Conservation (phyloP, 1,140 invertebrate genomes). For the Cardiocondyla obscurior region DNA sequence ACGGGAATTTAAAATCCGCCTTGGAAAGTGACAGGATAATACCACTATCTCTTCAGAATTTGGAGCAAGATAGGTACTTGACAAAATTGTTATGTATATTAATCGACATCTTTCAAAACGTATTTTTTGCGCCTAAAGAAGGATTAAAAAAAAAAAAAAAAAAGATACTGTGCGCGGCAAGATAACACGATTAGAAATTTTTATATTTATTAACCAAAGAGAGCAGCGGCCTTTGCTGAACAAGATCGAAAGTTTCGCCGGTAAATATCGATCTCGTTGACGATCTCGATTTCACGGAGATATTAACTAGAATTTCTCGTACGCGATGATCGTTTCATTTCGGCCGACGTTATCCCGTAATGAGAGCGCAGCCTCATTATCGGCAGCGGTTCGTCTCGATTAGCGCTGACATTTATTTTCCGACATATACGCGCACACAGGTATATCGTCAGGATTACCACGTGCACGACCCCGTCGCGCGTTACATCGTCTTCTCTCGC, state of each 20-base stretch:
- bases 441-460: conserved; percentile 51
- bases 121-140: background rate
- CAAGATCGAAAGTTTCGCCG: conserved; percentile 32
- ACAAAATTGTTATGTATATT: background rate
- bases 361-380: conserved; percentile 58
- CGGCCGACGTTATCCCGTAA: conserved; percentile 1
- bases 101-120: background rate
- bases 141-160: background rate
- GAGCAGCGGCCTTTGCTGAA: background rate
- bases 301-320: background rate
- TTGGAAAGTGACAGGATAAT: conserved; percentile 33
- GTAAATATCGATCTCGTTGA: conserved; percentile 35
- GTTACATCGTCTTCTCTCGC: conserved; percentile 68
- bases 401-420: conserved; percentile 51
- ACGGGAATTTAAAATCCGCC: conserved; percentile 8
- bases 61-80: too few relatives aligned
- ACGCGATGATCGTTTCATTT: conserved; percentile 38
- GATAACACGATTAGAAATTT: background rate
- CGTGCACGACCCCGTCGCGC: conserved; percentile 48
- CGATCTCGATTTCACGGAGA: conserved; percentile 27
- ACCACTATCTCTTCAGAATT: background rate
- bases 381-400: conserved; percentile 55
- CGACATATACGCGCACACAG: background rate
- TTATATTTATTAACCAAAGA: background rate
- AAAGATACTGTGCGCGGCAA: background rate